A percentile compares a stretch with the other conserved stretches of the same genome.
Evolutionary conservation across 2,888 invertebrate species (phyloP).

Genomic region (Taphrorychus bicolor): DNA sequence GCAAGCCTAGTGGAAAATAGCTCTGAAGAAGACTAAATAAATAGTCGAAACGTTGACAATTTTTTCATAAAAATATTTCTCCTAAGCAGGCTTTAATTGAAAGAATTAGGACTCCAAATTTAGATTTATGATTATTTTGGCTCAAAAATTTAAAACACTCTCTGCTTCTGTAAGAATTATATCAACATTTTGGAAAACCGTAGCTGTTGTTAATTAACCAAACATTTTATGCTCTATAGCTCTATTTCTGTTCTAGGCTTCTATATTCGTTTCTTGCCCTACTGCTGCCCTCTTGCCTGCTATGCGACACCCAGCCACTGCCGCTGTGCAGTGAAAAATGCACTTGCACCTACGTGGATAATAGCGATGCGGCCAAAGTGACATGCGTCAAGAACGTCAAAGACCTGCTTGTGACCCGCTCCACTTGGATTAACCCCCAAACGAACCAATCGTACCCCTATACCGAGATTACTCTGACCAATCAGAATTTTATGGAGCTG

Average conservation of each 20-base stretch:
- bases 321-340: slow-evolving; percentile 65
- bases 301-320: slow-evolving; percentile 18
- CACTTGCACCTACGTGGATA: slow-evolving; percentile 58
- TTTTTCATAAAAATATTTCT: too few species aligned
- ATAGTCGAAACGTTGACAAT: too few species aligned
- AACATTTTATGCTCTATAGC: too few species aligned
- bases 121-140: too few species aligned
- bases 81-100: too few species aligned
- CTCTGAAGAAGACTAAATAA: too few species aligned
- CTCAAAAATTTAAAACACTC: too few species aligned
- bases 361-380: slow-evolving; percentile 53
- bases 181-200: too few species aligned
- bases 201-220: too few species aligned
- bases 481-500: slow-evolving; percentile 44
- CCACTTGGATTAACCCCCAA: slow-evolving; percentile 32
- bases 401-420: slow-evolving; percentile 16
- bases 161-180: too few species aligned
- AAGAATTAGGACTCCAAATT: too few species aligned
- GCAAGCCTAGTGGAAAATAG: too few species aligned
- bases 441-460: slow-evolving; percentile 42
- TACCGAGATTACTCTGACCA: slow-evolving; percentile 41
- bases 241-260: background rate
- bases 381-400: slow-evolving; percentile 28
- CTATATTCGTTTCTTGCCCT: background rate
- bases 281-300: background rate